Percentiles rank a stretch among this genome's conserved stretches.
phyloP scores from a whole-genome alignment of 2,797 vertebrate genomes.

The Manis crassicaudata region DNA sequence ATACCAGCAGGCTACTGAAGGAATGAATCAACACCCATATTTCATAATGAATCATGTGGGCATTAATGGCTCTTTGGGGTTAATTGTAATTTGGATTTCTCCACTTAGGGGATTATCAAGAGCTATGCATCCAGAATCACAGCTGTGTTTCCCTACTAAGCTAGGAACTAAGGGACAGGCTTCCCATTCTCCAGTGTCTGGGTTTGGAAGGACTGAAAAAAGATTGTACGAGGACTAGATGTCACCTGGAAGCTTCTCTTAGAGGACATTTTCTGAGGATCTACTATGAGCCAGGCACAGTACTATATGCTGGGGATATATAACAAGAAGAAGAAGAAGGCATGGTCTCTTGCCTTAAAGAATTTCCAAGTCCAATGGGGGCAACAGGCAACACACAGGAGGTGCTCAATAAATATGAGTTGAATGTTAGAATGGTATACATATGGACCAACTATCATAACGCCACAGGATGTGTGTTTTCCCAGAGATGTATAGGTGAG shows the following conservation, averaged over 20 bases:
- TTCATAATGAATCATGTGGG: not conserved
- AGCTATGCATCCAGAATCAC: slow-evolving; percentile 1
- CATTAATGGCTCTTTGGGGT: not conserved
- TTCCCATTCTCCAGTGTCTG: not conserved
- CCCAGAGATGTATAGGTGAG: not conserved
- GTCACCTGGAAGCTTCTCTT: not conserved
- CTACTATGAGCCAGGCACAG: not conserved
- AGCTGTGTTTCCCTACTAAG: not conserved
- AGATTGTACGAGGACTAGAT: not conserved
- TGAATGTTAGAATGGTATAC: not conserved
- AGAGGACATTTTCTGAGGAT: slow-evolving; percentile 44
- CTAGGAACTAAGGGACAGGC: not conserved
- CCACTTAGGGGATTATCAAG: not conserved
- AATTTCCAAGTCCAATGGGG: not conserved
- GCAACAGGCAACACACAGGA: not conserved
- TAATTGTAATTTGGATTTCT: slow-evolving; percentile 37
- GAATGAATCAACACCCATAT: not conserved
- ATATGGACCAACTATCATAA: not conserved
- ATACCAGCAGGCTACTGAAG: not conserved
- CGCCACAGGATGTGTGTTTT: not conserved
- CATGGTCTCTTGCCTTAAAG: not conserved
- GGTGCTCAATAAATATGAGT: not conserved
- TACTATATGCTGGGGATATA: not conserved
- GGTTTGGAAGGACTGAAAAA: slow-evolving; percentile 12
- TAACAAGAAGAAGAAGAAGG: not conserved